phyloP scores from a whole-genome alignment of 2,888 invertebrate species.

The Amblyjoppa proteus region DNA sequence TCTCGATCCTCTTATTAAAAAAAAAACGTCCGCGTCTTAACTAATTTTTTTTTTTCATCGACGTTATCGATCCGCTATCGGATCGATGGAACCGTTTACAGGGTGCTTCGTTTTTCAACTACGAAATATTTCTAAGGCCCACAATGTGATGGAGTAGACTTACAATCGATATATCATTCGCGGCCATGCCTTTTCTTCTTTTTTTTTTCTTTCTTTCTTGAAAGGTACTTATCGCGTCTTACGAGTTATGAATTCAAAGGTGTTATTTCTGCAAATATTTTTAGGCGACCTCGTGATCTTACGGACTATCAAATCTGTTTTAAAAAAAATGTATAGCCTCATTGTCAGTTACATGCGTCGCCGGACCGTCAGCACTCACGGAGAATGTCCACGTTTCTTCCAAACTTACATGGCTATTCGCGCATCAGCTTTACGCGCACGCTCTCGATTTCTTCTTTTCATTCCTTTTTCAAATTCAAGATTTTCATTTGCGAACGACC shows the following conservation, averaged over 20 bases:
- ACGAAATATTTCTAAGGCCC: not conserved
- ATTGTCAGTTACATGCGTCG: not conserved
- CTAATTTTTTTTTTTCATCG: not conserved
- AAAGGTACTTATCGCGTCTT: not conserved
- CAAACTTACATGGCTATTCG: constrained; percentile 27
- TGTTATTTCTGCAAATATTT: not conserved
- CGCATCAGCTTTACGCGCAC: constrained; percentile 12
- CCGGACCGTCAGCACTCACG: constrained; percentile 28
- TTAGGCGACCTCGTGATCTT: no score
- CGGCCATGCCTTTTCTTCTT: not conserved
- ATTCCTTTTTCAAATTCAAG: not conserved
- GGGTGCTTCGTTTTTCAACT: not conserved
- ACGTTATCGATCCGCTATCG: not conserved
- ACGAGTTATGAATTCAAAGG: not conserved
- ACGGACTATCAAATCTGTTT: no score
- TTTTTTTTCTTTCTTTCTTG: not conserved
- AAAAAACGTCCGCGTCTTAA: not conserved
- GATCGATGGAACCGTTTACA: not conserved
- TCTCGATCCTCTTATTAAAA: not conserved
- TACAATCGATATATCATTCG: not conserved
- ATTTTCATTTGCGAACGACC: constrained; percentile 2
- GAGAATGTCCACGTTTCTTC: constrained; percentile 32
- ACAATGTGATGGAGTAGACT: not conserved
- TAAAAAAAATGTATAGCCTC: not conserved
- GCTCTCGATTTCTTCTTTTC: not conserved